A percentile compares a stretch with the other conserved stretches of the same genome.
Conservation (phyloP, 2,888 invertebrate species). For the Hydrotaea cyrtoneurina region DNA sequence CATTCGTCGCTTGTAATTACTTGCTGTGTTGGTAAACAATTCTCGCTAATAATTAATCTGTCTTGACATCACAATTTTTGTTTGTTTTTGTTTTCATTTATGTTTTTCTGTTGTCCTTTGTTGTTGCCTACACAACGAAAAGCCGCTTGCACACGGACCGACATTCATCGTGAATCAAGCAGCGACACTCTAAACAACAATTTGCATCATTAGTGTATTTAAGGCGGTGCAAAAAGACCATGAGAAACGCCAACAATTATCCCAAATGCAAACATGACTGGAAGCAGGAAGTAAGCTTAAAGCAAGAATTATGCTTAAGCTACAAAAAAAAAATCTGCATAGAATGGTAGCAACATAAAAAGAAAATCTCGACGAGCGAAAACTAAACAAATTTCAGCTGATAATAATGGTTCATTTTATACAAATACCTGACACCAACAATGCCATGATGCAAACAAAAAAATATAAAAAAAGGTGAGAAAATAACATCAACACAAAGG, state of each 20-base stretch:
- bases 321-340: slow-evolving; percentile 8
- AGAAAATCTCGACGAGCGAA: not conserved
- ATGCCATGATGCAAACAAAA: not conserved
- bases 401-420: slow-evolving; percentile 32
- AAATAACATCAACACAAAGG: not conserved
- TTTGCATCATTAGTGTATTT: slow-evolving; percentile 68
- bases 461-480: slow-evolving; percentile 32
- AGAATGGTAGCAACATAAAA: slow-evolving; percentile 7
- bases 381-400: slow-evolving; percentile 29
- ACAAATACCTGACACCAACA: slow-evolving; percentile 16
- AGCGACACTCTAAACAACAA: slow-evolving; percentile 57
- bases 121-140: not conserved
- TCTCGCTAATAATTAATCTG: slow-evolving; percentile 58
- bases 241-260: slow-evolving; percentile 45
- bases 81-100: no score
- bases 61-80: slow-evolving; percentile 62
- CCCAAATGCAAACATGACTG: slow-evolving; percentile 55
- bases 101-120: no score
- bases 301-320: slow-evolving; percentile 53
- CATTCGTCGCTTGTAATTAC: slow-evolving; percentile 7
- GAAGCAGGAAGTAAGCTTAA: slow-evolving; percentile 57
- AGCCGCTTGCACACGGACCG: not conserved
- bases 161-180: slow-evolving; percentile 41
- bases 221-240: slow-evolving; percentile 15
- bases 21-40: slow-evolving; percentile 20